These are phyloP conservation scores for Tetramorium bicarinatum DNA, from an alignment of 2,888 invertebrate genomes.

Conservation along the genomic window DNA sequence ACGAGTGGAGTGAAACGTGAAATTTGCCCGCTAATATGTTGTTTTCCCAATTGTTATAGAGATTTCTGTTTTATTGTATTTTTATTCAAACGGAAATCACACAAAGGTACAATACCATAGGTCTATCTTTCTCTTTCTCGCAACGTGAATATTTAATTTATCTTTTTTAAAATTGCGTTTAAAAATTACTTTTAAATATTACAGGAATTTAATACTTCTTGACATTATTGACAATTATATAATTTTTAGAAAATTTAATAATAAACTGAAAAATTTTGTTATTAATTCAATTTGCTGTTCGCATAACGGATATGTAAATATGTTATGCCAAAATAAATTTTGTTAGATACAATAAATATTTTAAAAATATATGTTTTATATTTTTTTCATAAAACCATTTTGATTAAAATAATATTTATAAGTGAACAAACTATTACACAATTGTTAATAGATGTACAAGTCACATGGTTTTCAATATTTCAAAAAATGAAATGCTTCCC, in stretches of 20 bases:
- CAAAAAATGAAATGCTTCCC: not conserved
- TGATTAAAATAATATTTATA: not conserved
- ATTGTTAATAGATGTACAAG: not conserved
- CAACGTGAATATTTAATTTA: slow-evolving; percentile 4
- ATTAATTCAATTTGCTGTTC: not conserved
- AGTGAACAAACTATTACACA: not conserved
- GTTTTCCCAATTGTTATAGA: slow-evolving; percentile 12
- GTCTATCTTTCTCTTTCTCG: not conserved
- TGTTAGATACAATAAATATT: not conserved
- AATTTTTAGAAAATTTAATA: slow-evolving; percentile 7
- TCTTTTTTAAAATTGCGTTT: not conserved
- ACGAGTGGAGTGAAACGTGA: not conserved
- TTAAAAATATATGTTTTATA: not conserved
- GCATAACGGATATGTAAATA: not conserved
- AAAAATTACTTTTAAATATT: slow-evolving; percentile 4
- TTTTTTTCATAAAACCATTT: not conserved
- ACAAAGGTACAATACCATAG: not conserved
- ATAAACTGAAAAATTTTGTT: not conserved
- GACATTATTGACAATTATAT: slow-evolving; percentile 7
- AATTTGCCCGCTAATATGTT: slow-evolving; percentile 25
- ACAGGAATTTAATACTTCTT: not conserved
- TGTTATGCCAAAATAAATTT: not conserved
- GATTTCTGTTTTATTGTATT: not conserved
- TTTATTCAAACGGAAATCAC: slow-evolving; percentile 13
- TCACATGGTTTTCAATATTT: slow-evolving; percentile 8